Conservation (phyloP, 2,888 invertebrate genomes). For the Coelinius sp. region DNA sequence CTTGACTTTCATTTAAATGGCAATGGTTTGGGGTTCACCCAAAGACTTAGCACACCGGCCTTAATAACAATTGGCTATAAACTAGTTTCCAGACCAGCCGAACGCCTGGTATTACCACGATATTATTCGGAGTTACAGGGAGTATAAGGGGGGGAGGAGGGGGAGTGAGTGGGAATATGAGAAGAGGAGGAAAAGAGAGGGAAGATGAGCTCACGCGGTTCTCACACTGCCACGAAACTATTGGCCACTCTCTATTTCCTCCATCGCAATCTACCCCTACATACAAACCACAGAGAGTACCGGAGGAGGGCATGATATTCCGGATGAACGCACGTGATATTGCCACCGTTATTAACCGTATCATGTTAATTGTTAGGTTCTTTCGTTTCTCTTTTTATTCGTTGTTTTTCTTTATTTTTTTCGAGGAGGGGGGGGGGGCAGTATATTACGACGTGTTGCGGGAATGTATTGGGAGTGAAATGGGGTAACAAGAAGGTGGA, state of each 20-base stretch:
- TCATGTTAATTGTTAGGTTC: constrained; percentile 63
- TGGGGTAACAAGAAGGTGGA: not conserved
- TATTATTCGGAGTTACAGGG: constrained; percentile 58
- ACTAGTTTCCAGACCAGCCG: constrained; percentile 55
- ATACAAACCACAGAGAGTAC: constrained; percentile 57
- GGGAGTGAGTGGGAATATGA: constrained; percentile 28
- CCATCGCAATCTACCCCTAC: constrained; percentile 3
- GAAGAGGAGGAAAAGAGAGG: constrained; percentile 33
- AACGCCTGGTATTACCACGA: constrained; percentile 58
- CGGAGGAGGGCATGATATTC: constrained; percentile 49
- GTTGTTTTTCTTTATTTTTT: not conserved
- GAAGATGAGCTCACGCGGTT: constrained; percentile 24
- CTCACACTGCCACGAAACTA: constrained; percentile 46
- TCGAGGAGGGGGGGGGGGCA: too few relatives aligned
- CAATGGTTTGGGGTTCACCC: constrained; percentile 38
- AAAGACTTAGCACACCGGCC: constrained; percentile 52
- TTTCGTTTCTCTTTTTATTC: constrained; percentile 20
- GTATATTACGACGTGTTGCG: not conserved
- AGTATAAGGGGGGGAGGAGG: constrained; percentile 31
- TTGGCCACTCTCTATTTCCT: constrained; percentile 37
- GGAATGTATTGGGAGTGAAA: not conserved
- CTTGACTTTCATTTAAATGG: constrained; percentile 31
- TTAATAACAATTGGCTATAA: constrained; percentile 66
- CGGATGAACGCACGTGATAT: constrained; percentile 60
- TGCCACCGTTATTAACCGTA: constrained; percentile 60